These are phyloP conservation scores for Agrilus biguttatus DNA, from an alignment of 2,888 invertebrate genomes.

Conservation along the genomic window DNA sequence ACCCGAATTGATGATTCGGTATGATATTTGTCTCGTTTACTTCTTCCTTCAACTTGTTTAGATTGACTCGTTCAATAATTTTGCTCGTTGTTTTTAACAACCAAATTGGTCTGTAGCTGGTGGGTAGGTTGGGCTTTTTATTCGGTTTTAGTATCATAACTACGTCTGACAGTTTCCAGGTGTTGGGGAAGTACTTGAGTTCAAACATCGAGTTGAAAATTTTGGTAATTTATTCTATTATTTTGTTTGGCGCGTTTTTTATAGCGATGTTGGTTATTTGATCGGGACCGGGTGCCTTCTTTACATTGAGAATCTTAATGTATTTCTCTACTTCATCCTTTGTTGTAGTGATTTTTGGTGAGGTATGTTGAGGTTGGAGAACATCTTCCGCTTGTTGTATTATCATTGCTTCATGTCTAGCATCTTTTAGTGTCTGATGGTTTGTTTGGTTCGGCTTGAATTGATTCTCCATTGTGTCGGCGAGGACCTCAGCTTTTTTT, in stretches of 20 bases:
- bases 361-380: too few species aligned
- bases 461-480: too few species aligned
- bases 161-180: conserved; percentile 11
- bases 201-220: background rate
- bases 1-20: too few species aligned
- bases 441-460: too few species aligned
- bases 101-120: conserved; percentile 13
- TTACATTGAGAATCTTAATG: too few species aligned
- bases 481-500: conserved; percentile 1
- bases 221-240: conserved; percentile 4
- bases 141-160: conserved; percentile 12
- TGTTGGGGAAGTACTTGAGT: conserved; percentile 9
- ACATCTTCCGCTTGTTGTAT: too few species aligned
- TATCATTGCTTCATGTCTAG: too few species aligned
- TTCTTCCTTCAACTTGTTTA: conserved; percentile 3
- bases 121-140: conserved; percentile 8
- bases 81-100: conserved; percentile 12
- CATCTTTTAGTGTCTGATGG: too few species aligned
- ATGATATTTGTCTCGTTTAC: too few species aligned
- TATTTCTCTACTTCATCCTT: background rate
- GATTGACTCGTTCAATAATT: conserved; percentile 10
- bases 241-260: background rate
- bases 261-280: too few species aligned
- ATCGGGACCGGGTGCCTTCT: too few species aligned
- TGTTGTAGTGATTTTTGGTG: background rate